Evolutionary conservation across 2,888 invertebrate species (phyloP).

Genomic region (Xestia c-nigrum): DNA sequence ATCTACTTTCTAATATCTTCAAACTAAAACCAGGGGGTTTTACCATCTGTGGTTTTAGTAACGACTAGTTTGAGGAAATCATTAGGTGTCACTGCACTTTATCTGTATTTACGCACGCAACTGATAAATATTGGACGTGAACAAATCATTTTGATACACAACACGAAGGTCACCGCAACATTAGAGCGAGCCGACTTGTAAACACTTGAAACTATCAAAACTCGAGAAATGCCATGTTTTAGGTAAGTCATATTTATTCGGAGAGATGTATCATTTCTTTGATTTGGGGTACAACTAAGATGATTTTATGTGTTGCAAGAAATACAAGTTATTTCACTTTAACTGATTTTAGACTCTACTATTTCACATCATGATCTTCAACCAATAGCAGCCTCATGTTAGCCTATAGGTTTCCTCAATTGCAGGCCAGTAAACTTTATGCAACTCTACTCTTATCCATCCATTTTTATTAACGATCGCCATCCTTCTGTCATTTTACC

Average conservation of each 20-base stretch:
- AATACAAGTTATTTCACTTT: background rate
- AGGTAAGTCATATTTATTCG: slow-evolving; percentile 15
- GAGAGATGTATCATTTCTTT: slow-evolving; percentile 25
- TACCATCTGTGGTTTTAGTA: too few relatives aligned
- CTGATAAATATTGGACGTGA: slow-evolving; percentile 38
- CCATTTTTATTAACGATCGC: background rate
- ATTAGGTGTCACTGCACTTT: slow-evolving; percentile 45
- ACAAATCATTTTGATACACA: slow-evolving; percentile 41
- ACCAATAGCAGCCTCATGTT: too few relatives aligned
- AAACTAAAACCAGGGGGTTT: slow-evolving; percentile 23
- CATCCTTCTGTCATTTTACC: background rate
- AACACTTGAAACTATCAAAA: slow-evolving; percentile 52
- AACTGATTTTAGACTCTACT: background rate
- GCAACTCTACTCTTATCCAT: background rate
- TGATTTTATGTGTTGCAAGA: slow-evolving; percentile 11
- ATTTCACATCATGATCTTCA: background rate
- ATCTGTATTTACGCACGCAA: slow-evolving; percentile 43
- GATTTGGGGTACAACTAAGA: background rate
- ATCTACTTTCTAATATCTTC: slow-evolving; percentile 14
- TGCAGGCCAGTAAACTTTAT: background rate
- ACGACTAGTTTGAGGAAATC: slow-evolving; percentile 9
- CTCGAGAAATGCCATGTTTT: slow-evolving; percentile 28
- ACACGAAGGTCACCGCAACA: slow-evolving; percentile 35
- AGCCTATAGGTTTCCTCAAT: background rate
- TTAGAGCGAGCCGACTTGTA: slow-evolving; percentile 34